phyloP scores from a whole-genome alignment of 2,113 vertebrate species.

The Amphiprion percula region DNA sequence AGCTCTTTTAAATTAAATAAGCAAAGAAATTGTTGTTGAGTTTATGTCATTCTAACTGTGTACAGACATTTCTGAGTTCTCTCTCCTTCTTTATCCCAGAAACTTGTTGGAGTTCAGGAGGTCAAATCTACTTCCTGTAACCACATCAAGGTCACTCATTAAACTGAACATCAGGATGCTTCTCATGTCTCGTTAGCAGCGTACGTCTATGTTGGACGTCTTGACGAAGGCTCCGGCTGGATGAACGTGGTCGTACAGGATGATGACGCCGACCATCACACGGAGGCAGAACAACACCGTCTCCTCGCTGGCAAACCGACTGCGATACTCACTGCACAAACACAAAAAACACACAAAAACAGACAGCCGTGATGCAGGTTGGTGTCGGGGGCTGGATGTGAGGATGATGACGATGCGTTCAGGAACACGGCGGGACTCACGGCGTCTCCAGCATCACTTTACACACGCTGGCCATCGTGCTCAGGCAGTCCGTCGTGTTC shows the following conservation, averaged over 20 bases:
- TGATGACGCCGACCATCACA: constrained; percentile 79
- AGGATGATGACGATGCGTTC: constrained; percentile 28
- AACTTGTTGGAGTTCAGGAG: too few relatives aligned
- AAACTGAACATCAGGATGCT: too few relatives aligned
- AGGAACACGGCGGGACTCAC: constrained; percentile 53
- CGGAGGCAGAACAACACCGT: constrained; percentile 75
- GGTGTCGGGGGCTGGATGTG: not conserved
- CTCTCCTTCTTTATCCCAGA: too few relatives aligned
- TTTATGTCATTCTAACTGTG: too few relatives aligned
- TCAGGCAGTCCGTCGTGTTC: constrained; percentile 76
- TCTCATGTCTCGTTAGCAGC: not conserved
- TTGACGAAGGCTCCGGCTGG: constrained; percentile 75
- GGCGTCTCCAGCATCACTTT: constrained; percentile 80
- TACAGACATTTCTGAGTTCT: too few relatives aligned
- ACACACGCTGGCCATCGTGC: constrained; percentile 76
- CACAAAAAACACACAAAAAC: constrained; percentile 32
- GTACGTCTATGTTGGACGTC: constrained; percentile 74
- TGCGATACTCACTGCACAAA: constrained; percentile 71
- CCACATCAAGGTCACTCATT: too few relatives aligned
- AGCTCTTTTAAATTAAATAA: too few relatives aligned
- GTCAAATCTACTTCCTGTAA: too few relatives aligned
- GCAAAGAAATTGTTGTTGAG: too few relatives aligned
- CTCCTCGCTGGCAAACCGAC: constrained; percentile 73
- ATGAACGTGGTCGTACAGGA: constrained; percentile 78
- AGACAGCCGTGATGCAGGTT: not conserved